phyloP scores from a whole-genome alignment of 2,113 vertebrate species.

The Podarcis cretensis region DNA sequence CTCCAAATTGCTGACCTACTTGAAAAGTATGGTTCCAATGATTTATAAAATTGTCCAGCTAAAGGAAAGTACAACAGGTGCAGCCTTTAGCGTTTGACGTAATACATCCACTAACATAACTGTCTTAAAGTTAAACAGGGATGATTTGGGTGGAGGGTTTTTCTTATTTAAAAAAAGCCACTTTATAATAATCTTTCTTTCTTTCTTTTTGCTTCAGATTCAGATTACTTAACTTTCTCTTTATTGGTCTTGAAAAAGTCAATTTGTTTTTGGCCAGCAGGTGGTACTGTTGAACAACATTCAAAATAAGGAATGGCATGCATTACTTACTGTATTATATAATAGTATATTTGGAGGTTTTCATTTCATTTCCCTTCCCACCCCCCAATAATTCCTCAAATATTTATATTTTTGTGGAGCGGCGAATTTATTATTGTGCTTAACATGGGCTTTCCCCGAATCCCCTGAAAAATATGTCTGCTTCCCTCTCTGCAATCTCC shows the following conservation, averaged over 20 bases:
- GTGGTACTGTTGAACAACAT: slow-evolving; percentile 60
- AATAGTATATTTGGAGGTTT: rapidly evolving
- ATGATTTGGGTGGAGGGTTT: too few species aligned
- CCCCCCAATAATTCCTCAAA: background rate
- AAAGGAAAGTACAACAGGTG: background rate
- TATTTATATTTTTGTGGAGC: background rate
- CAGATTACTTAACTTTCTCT: rapidly evolving
- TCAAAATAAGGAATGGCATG: background rate
- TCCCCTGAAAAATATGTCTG: background rate
- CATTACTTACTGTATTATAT: background rate
- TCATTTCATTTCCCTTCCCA: background rate
- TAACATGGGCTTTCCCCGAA: background rate
- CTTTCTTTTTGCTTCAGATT: rapidly evolving
- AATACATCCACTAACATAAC: too few species aligned
- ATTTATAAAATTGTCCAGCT: background rate
- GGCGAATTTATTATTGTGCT: background rate
- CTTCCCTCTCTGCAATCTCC: background rate
- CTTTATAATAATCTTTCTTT: too few species aligned
- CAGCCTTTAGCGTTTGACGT: background rate
- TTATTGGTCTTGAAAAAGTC: background rate
- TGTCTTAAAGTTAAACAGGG: background rate
- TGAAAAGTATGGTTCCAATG: background rate
- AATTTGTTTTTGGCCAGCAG: slow-evolving; percentile 19
- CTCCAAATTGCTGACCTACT: background rate
- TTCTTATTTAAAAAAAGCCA: rapidly evolving